These are phyloP conservation scores for Spodoptera frugiperda DNA, from an alignment of 1,140 invertebrate species.

Conservation along the genomic window DNA sequence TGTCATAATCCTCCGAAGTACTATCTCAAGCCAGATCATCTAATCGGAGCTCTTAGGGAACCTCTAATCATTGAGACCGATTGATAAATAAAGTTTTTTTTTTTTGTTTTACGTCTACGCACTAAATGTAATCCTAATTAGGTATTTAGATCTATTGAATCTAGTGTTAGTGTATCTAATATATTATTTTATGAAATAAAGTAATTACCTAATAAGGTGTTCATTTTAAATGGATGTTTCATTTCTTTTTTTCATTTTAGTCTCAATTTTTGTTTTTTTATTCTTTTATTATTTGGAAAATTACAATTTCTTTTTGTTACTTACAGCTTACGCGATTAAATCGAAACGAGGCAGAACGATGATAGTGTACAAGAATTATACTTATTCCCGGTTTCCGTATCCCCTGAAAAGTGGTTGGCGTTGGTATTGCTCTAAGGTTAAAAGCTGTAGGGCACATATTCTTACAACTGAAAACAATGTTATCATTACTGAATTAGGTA, in stretches of 20 bases:
- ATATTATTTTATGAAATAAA: too few relatives aligned
- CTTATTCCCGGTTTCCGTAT: slow-evolving; percentile 72
- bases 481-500: slow-evolving; percentile 56
- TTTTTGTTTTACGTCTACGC: too few relatives aligned
- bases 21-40: slow-evolving; percentile 70
- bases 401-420: slow-evolving; percentile 69
- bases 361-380: slow-evolving; percentile 70
- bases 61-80: slow-evolving; percentile 61
- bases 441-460: slow-evolving; percentile 72
- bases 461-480: slow-evolving; percentile 64
- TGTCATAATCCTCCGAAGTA: slow-evolving; percentile 76
- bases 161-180: too few relatives aligned
- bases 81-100: slow-evolving; percentile 28
- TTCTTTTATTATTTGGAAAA: too few relatives aligned
- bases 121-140: background rate
- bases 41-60: slow-evolving; percentile 68
- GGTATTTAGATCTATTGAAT: too few relatives aligned
- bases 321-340: slow-evolving; percentile 63
- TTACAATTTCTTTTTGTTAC: background rate
- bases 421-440: slow-evolving; percentile 77
- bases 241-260: too few relatives aligned
- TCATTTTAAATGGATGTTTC: too few relatives aligned
- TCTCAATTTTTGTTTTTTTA: too few relatives aligned
- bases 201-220: too few relatives aligned
- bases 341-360: slow-evolving; percentile 71